Base-by-base conservation (phyloP, 2,113 vertebrate species). In the Chloropsis cyanopogon region DNA sequence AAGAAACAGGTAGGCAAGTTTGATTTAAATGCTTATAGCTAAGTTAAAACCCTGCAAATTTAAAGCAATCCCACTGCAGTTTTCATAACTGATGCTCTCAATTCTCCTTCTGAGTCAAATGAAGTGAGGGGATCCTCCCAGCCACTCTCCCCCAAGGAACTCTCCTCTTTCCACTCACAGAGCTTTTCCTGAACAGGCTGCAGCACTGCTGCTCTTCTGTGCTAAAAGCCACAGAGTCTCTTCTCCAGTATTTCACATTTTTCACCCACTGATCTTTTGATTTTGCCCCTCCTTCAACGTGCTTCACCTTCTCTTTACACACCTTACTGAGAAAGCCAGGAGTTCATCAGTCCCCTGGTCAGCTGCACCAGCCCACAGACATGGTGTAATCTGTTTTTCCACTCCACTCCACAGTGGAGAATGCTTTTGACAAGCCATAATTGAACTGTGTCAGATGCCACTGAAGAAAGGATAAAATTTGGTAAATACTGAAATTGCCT, bases 341-440 rank as follows among this genome's bases (percentile, higher is more conserved):
- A 57, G 28, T 26, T 94, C 56, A 24, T 78, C 33, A 92, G 82
- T 28, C 11, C 82, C 47, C n/a, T 26, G 35, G 59, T 59, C 86
- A 80, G 59, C n/a, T 82, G 20, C 35, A 80, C 83, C 72, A 65
- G 54, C 49, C 26, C 47, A 63, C 26, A 86, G 68, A 56, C 82
- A 90, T 50, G 52, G 73, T 91, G 31, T 75, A 92, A 96, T 77
- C 90, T 82, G 69, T 24, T 97, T 94, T 96, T 95, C 90, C 89
- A 94, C 66, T 95, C 72, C 69, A 12, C 73, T 71, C 90, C 59
- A 49, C 73, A 91, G 90, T 63, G 88, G 87, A 97, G 92, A 97
- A 97, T 96, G 78, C 94, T 87, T 97, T 92, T 90, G 94, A 96
- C 92, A 97, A 98, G 86, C 82, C 71, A 28, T 68, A 96, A 96